These are phyloP conservation scores for pig (Sus scrofa) DNA, from an alignment of 2,113 vertebrate species.

Conservation along the genomic window T2T-Sscrofa CM000830.6:10885501-10886000, in stretches of 20 bases:
- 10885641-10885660: neutral
- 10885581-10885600: neutral
- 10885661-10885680: neutral
- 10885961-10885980: neutral
- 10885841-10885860: neutral
- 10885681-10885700: neutral
- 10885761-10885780: neutral
- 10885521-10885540: conserved; percentile 3
- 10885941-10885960: neutral
- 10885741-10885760: neutral
- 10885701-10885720: neutral
- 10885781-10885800: neutral
- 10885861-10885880: neutral
- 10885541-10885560: neutral
- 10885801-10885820: neutral
- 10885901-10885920: conserved; percentile 43
- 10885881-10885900: conserved; percentile 1
- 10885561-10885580: neutral
- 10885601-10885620: neutral
- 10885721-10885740: neutral
- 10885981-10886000: neutral
- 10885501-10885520: neutral
- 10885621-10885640: neutral
- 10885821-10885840: neutral
- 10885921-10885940: neutral